phyloP scores from a whole-genome alignment of 2,888 invertebrate genomes.

The Mimas tiliae region DNA sequence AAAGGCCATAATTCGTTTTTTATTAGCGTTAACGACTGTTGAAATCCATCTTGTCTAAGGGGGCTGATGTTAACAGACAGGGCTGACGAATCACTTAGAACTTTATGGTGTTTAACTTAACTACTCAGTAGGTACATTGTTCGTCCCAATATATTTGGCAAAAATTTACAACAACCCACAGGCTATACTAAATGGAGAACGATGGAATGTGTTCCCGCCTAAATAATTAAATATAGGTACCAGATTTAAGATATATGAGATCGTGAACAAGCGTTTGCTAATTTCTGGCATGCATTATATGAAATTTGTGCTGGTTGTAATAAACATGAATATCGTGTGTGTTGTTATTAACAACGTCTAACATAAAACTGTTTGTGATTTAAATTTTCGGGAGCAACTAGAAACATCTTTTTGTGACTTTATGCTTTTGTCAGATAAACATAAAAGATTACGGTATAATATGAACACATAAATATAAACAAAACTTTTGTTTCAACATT shows the following conservation, averaged over 20 bases:
- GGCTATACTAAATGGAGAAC: background rate
- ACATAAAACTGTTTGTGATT: constrained; percentile 23
- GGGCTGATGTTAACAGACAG: too few species aligned
- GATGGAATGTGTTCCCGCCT: constrained; percentile 1
- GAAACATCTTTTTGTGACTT: background rate
- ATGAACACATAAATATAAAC: background rate
- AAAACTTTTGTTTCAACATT: background rate
- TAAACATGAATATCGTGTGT: constrained; percentile 13
- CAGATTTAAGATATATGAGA: constrained; percentile 17
- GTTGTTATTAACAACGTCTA: constrained; percentile 19
- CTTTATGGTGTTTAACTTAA: too few species aligned
- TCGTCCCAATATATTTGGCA: too few species aligned
- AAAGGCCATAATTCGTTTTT: too few species aligned
- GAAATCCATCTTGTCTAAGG: too few species aligned
- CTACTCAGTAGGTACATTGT: too few species aligned
- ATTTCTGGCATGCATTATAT: constrained; percentile 20
- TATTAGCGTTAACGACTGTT: too few species aligned
- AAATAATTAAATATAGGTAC: constrained; percentile 1
- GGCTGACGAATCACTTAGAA: too few species aligned
- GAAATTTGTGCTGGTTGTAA: background rate
- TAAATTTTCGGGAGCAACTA: background rate
- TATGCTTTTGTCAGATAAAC: background rate
- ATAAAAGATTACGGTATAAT: background rate
- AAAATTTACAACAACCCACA: background rate
- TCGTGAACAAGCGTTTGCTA: constrained; percentile 1